Percentiles rank a stretch among this genome's conserved stretches.
Conservation (phyloP, 2,888 invertebrate species). For the Machimus rusticus region DNA sequence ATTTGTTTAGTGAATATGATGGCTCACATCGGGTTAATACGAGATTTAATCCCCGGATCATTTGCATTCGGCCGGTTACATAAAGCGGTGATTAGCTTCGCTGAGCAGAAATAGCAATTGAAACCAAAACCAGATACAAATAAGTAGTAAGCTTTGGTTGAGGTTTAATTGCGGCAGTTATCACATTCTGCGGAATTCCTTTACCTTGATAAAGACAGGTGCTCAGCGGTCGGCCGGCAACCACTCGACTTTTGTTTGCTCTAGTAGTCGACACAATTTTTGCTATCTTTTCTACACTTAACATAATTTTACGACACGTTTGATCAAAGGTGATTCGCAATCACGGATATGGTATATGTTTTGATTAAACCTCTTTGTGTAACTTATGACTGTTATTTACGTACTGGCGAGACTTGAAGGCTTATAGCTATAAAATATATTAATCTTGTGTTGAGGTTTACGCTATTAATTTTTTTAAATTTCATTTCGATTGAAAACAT, state of each 20-base stretch:
- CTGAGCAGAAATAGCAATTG: not conserved
- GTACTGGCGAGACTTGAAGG: not conserved
- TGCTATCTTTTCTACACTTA: not conserved
- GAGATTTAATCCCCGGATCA: not conserved
- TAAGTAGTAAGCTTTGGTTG: not conserved
- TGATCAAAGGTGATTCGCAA: not conserved
- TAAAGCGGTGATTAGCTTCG: not conserved
- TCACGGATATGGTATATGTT: not conserved
- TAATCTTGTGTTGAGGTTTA: not conserved
- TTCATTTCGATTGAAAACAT: too few relatives aligned
- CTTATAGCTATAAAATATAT: not conserved
- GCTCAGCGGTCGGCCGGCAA: not conserved
- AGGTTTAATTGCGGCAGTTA: not conserved
- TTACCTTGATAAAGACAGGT: not conserved
- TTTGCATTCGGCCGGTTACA: not conserved
- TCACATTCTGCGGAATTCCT: not conserved
- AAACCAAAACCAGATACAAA: not conserved
- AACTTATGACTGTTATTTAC: not conserved
- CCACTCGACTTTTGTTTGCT: not conserved
- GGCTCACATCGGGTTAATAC: not conserved
- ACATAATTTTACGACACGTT: not conserved
- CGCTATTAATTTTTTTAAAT: too few relatives aligned
- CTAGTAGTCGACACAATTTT: not conserved
- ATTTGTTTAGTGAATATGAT: not conserved
- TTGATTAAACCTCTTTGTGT: not conserved